Evolutionary conservation across 2,113 vertebrate species (phyloP).

Genomic region (Capra hircus): DNA sequence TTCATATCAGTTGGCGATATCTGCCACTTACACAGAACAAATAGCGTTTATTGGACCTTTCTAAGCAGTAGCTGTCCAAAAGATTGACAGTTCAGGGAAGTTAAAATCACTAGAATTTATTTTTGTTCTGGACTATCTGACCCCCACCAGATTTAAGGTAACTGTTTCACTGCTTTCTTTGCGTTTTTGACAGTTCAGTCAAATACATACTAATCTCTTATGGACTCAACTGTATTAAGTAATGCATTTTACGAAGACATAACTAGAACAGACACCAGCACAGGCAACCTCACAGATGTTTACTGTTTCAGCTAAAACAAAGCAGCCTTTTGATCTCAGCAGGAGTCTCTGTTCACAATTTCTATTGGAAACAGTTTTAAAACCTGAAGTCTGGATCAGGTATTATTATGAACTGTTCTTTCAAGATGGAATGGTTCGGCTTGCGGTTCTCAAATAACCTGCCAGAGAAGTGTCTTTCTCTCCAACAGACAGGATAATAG

Average conservation of each 20-base stretch:
- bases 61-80: slow-evolving; percentile 54
- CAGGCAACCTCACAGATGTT: slow-evolving; percentile 64
- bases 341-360: slow-evolving; percentile 42
- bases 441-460: slow-evolving; percentile 60
- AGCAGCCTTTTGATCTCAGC: slow-evolving; percentile 59
- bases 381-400: slow-evolving; percentile 66
- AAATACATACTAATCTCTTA: slow-evolving; percentile 58
- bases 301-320: slow-evolving; percentile 65
- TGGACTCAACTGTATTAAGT: slow-evolving; percentile 60
- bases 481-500: slow-evolving; percentile 69
- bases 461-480: slow-evolving; percentile 61
- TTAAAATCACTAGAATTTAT: slow-evolving; percentile 64
- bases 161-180: slow-evolving; percentile 32
- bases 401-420: slow-evolving; percentile 63
- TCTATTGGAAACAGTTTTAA: slow-evolving; percentile 68
- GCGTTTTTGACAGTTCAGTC: slow-evolving; percentile 66
- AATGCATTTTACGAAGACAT: slow-evolving; percentile 72
- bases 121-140: slow-evolving; percentile 58
- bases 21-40: slow-evolving; percentile 59
- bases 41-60: slow-evolving; percentile 60
- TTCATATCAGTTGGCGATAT: slow-evolving; percentile 69
- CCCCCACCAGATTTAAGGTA: slow-evolving; percentile 36
- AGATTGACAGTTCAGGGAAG: slow-evolving; percentile 56
- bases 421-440: slow-evolving; percentile 62
- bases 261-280: slow-evolving; percentile 50